Base-by-base conservation (phyloP, 2,888 invertebrate species). In the Ethmia dodecea region DNA sequence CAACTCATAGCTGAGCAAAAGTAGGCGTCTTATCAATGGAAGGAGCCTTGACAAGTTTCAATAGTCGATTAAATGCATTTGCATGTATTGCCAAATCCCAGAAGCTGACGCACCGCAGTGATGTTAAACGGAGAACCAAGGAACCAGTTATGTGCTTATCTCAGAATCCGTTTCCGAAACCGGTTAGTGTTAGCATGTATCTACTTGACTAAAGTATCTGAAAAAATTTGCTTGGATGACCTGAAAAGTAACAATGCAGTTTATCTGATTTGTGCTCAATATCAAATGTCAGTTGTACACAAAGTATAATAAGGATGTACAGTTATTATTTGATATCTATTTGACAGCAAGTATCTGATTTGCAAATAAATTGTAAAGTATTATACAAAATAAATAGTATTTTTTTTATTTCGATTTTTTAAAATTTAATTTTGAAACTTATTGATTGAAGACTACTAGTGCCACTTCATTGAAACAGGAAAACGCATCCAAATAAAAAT, bases 101-200 rank as follows among this genome's bases (percentile, higher is more conserved):
- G 46, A 34, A n/a, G 63, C 18, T 8, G 59, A 49, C 53, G 62
- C 61, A 54, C 63, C 55, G 51, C 34, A 45, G 52, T 32, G 28
- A 34, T 28, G 30, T 31, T 24, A 32, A 24, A 14, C 31, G 11
- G 34, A 28, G 27, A 35, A 35, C 38, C 45, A 33, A 28, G 31
- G 59, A 76, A 78, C 79, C 63, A 46, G 77, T 78, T 45, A 47
- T 46, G 51, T 42, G 47, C 49, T 62, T 64, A 67, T 69, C 62
- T 59, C 50, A 46, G 50, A 57, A 61, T 67, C 60, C 50, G 50
- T 52, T 53, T 51, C 47, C 42, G 36, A 55, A 59, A 77, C 76
- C 70, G 68, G 74, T 78, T 66, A 33, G 38, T 38, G 50, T 38
- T 51, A 54, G 42, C 51, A 45, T 47, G 11, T 55, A 55, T 53